Evolutionary conservation across 2,888 invertebrate species (phyloP).

Genomic region (Alentia gelatinosa): DNA sequence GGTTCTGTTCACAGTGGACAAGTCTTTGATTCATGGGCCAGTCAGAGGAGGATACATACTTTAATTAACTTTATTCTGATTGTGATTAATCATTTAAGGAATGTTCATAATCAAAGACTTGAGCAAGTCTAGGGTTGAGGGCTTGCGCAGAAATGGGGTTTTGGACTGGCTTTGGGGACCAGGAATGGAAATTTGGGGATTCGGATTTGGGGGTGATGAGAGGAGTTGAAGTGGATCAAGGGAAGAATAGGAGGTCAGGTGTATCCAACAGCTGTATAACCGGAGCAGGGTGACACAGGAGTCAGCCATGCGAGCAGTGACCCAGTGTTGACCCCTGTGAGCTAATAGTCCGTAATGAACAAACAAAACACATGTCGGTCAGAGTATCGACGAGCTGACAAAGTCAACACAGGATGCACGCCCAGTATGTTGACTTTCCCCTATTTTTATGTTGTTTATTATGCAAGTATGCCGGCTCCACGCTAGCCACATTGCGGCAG

Average conservation of each 20-base stretch:
- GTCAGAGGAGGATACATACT: too few species aligned
- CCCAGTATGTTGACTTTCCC: too few species aligned
- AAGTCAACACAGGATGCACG: too few species aligned
- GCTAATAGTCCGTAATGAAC: not conserved
- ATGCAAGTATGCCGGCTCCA: too few species aligned
- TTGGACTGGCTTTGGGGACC: not conserved
- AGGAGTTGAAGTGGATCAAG: not conserved
- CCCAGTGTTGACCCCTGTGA: not conserved
- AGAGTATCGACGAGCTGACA: not conserved
- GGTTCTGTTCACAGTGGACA: too few species aligned
- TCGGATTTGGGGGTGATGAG: not conserved
- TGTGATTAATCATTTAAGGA: too few species aligned
- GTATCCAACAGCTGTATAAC: slow-evolving; percentile 9
- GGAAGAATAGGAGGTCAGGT: not conserved
- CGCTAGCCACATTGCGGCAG: too few species aligned
- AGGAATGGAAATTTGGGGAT: not conserved
- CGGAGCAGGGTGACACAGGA: not conserved
- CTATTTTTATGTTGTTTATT: too few species aligned
- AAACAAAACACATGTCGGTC: not conserved
- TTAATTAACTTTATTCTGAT: too few species aligned
- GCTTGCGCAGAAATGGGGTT: not conserved
- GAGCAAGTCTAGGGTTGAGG: too few species aligned
- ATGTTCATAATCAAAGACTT: too few species aligned
- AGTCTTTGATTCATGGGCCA: too few species aligned
- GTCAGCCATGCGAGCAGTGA: not conserved